phyloP scores from a whole-genome alignment of 1,140 invertebrate genomes.

The Prorops nasuta region DNA sequence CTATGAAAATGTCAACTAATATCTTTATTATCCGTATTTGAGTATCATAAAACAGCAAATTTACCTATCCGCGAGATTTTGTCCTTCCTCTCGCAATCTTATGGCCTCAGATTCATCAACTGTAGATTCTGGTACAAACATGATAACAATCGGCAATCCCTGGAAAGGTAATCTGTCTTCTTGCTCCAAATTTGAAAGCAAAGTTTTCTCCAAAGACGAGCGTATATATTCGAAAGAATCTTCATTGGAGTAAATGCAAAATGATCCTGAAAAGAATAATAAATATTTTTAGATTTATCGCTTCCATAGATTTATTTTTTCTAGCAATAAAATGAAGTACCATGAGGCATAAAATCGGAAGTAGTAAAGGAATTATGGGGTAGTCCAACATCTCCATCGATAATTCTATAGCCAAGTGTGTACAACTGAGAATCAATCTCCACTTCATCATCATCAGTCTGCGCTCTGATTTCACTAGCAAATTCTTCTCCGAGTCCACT shows the following conservation, averaged over 20 bases:
- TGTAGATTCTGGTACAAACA: conserved; percentile 83
- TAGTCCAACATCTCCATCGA: conserved; percentile 80
- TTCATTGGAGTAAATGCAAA: conserved; percentile 88
- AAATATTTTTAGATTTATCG: conserved; percentile 3
- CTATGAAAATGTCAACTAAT: neutral
- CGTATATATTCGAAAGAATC: conserved; percentile 90
- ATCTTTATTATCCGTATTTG: conserved; percentile 6
- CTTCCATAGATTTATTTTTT: neutral
- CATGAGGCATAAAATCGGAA: conserved; percentile 75
- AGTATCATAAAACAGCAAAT: conserved; percentile 1
- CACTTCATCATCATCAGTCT: conserved; percentile 80
- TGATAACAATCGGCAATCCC: conserved; percentile 85
- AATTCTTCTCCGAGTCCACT: conserved; percentile 78
- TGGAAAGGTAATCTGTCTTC: conserved; percentile 84
- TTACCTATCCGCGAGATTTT: conserved; percentile 84
- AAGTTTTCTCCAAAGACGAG: conserved; percentile 86
- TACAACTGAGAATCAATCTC: conserved; percentile 81
- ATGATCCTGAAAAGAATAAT: conserved; percentile 63
- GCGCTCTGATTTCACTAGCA: conserved; percentile 73
- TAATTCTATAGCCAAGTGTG: conserved; percentile 80
- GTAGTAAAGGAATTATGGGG: conserved; percentile 76
- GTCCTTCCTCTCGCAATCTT: conserved; percentile 83
- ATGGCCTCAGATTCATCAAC: conserved; percentile 81
- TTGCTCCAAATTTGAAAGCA: conserved; percentile 86
- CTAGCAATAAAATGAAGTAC: too few relatives aligned